phyloP scores from a whole-genome alignment of 2,797 vertebrate species.

The Hydrolagus colliei region DNA sequence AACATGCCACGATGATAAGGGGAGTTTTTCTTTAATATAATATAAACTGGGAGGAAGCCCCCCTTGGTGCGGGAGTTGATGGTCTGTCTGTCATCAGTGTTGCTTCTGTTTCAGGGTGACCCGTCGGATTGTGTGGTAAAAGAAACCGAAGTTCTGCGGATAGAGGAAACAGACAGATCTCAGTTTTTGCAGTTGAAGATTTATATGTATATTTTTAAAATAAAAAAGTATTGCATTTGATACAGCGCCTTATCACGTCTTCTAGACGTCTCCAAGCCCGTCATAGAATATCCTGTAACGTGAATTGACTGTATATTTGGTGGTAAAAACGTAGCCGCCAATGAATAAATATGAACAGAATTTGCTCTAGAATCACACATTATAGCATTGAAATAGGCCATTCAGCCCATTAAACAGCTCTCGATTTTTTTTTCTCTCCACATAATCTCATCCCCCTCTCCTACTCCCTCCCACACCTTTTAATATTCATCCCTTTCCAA shows the following conservation, averaged over 20 bases:
- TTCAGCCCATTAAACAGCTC: not conserved
- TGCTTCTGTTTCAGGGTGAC: constrained; percentile 80
- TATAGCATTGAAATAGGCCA: too few species aligned
- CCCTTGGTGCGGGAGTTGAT: not conserved
- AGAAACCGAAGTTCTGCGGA: constrained; percentile 79
- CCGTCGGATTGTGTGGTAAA: constrained; percentile 78
- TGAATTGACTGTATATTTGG: too few species aligned
- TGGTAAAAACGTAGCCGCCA: not conserved
- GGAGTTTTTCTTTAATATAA: not conserved
- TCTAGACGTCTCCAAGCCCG: not conserved
- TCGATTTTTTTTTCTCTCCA: too few species aligned
- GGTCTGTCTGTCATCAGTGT: constrained; percentile 53
- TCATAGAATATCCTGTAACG: too few species aligned
- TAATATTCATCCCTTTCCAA: too few species aligned
- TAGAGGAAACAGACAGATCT: constrained; percentile 15
- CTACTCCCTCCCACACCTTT: too few species aligned
- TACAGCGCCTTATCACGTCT: not conserved
- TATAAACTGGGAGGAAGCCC: not conserved
- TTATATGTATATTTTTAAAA: not conserved
- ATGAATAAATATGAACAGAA: constrained; percentile 5
- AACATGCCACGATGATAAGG: not conserved
- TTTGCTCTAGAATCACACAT: too few species aligned
- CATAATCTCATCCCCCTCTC: too few species aligned
- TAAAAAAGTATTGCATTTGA: too few species aligned
- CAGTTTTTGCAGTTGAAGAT: not conserved